Evolutionary conservation across 2,113 vertebrate genomes (phyloP).

Genomic region (Microcebus ravelobensis): DNA sequence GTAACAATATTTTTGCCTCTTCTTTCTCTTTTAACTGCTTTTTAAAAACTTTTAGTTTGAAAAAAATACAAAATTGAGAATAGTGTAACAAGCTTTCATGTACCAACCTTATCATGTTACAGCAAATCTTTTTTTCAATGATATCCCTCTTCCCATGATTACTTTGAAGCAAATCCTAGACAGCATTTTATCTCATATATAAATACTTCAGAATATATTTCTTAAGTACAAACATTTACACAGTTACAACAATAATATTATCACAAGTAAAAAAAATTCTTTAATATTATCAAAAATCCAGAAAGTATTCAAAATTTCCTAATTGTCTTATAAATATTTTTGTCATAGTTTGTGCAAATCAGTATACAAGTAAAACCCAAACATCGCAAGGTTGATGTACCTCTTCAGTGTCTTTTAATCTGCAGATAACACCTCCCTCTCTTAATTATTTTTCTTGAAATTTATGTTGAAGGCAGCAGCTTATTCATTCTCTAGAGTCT

Average conservation of each 20-base stretch:
- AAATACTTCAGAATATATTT: conserved; percentile 20
- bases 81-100: neutral
- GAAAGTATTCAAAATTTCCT: neutral
- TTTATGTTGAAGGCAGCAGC: neutral
- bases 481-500: neutral
- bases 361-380: neutral
- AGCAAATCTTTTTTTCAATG: neutral
- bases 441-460: neutral
- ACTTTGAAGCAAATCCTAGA: neutral
- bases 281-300: neutral
- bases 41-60: neutral
- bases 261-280: neutral
- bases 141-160: neutral
- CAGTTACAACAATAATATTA: neutral
- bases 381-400: neutral
- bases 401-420: neutral
- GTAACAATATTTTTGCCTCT: neutral
- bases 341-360: neutral
- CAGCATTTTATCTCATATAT: neutral
- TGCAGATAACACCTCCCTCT: neutral
- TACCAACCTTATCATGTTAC: neutral
- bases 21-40: neutral
- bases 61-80: neutral
- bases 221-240: neutral
- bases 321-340: neutral